These are phyloP conservation scores for Thinocorus orbignyianus DNA, from an alignment of 2,113 vertebrate genomes.

Conservation along the genomic window DNA sequence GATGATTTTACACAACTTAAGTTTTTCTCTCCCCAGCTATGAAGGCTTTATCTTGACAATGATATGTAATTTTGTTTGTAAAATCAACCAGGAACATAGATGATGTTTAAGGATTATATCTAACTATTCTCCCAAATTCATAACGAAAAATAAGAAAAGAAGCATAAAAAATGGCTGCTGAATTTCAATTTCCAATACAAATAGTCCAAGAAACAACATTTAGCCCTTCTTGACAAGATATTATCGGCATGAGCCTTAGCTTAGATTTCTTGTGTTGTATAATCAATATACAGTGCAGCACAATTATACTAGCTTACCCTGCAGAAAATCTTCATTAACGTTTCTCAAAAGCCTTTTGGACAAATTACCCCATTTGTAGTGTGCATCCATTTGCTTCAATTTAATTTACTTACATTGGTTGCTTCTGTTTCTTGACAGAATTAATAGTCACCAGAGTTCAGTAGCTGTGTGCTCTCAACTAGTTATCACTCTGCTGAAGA, in stretches of 20 bases:
- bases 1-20: neutral
- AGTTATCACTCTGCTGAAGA: neutral
- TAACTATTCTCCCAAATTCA: neutral
- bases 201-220: conserved; percentile 15
- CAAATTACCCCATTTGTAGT: conserved; percentile 42
- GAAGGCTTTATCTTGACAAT: neutral
- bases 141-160: neutral
- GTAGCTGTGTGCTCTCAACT: neutral
- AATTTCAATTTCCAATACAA: conserved; percentile 47
- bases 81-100: neutral
- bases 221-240: conserved; percentile 41
- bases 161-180: neutral
- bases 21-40: neutral
- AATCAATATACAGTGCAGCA: conserved; percentile 58
- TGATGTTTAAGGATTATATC: neutral
- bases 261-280: conserved; percentile 43
- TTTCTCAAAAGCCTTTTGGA: conserved; percentile 45
- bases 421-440: conserved; percentile 57
- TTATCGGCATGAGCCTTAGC: conserved; percentile 41
- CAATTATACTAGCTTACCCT: conserved; percentile 46
- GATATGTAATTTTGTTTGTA: conserved; percentile 24
- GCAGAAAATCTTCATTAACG: conserved; percentile 55
- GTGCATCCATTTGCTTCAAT: conserved; percentile 49
- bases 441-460: conserved; percentile 48
- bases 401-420: conserved; percentile 56